Conservation (phyloP, 2,113 vertebrate species). For the Platanista minor region DNA sequence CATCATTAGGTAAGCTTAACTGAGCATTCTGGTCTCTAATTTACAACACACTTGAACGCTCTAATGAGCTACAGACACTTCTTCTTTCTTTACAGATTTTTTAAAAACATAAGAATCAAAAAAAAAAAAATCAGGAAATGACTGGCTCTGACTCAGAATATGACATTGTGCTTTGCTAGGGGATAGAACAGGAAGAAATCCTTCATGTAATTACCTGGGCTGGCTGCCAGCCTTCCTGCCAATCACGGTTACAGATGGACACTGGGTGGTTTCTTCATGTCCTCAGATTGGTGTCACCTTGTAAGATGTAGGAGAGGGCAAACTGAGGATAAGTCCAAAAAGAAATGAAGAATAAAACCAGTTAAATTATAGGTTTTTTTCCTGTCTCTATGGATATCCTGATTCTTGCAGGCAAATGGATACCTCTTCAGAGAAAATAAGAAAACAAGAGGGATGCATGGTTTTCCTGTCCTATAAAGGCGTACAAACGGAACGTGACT, state of each 20-base stretch:
- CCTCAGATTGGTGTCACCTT: background rate
- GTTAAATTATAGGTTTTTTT: background rate
- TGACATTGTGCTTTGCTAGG: background rate
- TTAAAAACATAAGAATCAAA: background rate
- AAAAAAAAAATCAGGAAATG: background rate
- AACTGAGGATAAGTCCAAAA: background rate
- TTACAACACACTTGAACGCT: background rate
- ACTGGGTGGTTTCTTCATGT: background rate
- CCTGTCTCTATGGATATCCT: background rate
- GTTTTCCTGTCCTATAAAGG: background rate
- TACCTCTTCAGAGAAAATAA: background rate
- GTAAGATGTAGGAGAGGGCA: background rate
- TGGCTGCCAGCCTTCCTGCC: background rate
- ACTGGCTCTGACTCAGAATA: background rate
- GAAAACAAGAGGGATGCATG: background rate
- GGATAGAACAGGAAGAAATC: background rate
- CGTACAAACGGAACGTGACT: slow-evolving; percentile 40
- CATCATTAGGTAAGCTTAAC: background rate
- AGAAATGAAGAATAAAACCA: background rate
- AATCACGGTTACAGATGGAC: background rate
- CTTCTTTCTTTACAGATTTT: background rate
- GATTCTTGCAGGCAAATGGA: background rate
- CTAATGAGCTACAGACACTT: background rate
- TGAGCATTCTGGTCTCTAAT: background rate
- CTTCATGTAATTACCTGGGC: background rate